Percentiles rank a stretch among this genome's conserved stretches.
phyloP scores from a whole-genome alignment of 1,140 invertebrate species.

The Drosophila sturtevanti region DNA sequence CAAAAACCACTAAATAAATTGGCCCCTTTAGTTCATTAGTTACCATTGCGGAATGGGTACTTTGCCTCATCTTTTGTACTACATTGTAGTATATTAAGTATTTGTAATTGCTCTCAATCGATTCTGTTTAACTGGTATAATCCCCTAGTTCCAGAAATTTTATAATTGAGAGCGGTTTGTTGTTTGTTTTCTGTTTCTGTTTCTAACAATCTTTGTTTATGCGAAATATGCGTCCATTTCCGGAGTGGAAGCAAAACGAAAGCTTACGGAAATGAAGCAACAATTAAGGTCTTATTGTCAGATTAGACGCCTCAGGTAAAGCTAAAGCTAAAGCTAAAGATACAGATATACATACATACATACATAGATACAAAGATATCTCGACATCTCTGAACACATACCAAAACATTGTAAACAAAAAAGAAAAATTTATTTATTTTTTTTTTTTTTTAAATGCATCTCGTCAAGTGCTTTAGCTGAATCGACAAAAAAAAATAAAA shows the following conservation, averaged over 20 bases:
- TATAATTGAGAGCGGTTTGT: conserved; percentile 12
- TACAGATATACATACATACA: background rate
- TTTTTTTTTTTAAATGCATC: conserved; percentile 57
- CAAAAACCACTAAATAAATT: too few relatives aligned
- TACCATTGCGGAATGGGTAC: too few relatives aligned
- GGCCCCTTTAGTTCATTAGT: too few relatives aligned
- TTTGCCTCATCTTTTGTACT: background rate
- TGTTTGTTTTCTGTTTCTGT: conserved; percentile 10
- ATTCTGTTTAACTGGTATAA: background rate
- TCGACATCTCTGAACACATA: conserved; percentile 20
- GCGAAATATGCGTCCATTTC: conserved; percentile 77
- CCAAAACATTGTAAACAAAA: conserved; percentile 34
- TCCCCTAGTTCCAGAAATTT: background rate
- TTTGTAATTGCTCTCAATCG: background rate
- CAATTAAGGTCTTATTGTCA: conserved; percentile 58
- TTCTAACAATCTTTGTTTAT: conserved; percentile 60
- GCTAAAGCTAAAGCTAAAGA: conserved; percentile 19
- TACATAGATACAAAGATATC: background rate
- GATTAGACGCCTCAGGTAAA: conserved; percentile 31
- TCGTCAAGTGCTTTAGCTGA: conserved; percentile 71
- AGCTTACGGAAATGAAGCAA: conserved; percentile 74
- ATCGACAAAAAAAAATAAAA: conserved; percentile 54
- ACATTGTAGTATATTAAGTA: too few relatives aligned
- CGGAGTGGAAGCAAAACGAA: conserved; percentile 67
- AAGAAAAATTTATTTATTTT: too few relatives aligned